A percentile compares a stretch with the other conserved stretches of the same genome.
phyloP scores from a whole-genome alignment of 2,888 invertebrate genomes.

The Ditylenchus weischeri region DNA sequence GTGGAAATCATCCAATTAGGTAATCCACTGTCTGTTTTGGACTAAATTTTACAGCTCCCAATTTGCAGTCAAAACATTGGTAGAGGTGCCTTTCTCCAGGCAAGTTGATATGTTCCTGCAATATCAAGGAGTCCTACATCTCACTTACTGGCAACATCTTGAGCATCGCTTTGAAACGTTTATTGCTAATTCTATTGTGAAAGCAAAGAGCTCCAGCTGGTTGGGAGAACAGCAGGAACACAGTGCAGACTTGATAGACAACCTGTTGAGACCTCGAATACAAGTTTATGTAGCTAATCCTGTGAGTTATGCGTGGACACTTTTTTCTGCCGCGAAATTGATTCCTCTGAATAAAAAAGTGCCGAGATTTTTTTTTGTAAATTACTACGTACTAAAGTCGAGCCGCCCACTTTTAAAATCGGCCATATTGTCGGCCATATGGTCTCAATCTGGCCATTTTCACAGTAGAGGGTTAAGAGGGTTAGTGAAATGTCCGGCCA shows the following conservation, averaged over 20 bases:
- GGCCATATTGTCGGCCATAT: too few species aligned
- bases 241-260: slow-evolving; percentile 32
- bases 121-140: slow-evolving; percentile 1
- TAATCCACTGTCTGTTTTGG: background rate
- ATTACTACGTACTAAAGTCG: too few species aligned
- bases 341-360: too few species aligned
- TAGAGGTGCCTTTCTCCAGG: slow-evolving; percentile 27
- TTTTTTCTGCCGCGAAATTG: too few species aligned
- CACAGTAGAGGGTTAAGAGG: too few species aligned
- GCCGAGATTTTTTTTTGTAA: too few species aligned
- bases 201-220: slow-evolving; percentile 14
- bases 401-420: too few species aligned
- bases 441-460: too few species aligned
- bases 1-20: background rate
- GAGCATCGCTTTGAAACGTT: slow-evolving; percentile 33
- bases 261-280: slow-evolving; percentile 27
- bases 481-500: too few species aligned
- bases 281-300: slow-evolving; percentile 26
- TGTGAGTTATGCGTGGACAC: slow-evolving; percentile 18
- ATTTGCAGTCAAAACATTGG: background rate
- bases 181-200: slow-evolving; percentile 30
- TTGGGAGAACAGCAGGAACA: slow-evolving; percentile 2
- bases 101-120: slow-evolving; percentile 28
- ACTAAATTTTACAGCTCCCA: too few species aligned
- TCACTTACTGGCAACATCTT: slow-evolving; percentile 29